These are phyloP conservation scores for Xenops minutus DNA, from an alignment of 2,797 vertebrate species.

Conservation along the genomic window DNA sequence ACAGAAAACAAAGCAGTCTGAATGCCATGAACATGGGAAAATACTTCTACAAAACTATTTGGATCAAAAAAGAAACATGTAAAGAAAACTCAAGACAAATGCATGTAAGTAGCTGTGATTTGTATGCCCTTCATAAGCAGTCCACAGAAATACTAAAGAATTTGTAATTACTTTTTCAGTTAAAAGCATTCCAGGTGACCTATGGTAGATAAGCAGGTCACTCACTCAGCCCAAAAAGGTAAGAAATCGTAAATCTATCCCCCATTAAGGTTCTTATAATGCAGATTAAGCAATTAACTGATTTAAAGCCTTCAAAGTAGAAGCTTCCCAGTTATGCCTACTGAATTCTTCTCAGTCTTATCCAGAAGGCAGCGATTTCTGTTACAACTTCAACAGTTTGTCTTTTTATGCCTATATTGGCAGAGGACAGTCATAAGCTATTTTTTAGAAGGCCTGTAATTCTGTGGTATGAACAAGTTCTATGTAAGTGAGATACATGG, in stretches of 20 bases:
- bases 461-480: background rate
- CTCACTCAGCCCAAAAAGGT: background rate
- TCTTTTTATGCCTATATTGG: background rate
- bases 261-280: background rate
- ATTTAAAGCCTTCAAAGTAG: background rate
- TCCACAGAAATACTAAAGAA: background rate
- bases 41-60: background rate
- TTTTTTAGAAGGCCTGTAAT: background rate
- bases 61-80: background rate
- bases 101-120: background rate
- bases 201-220: background rate
- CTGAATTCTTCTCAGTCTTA: background rate
- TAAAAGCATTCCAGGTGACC: background rate
- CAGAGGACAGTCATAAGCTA: background rate
- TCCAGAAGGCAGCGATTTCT: background rate
- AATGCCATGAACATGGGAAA: background rate
- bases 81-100: background rate
- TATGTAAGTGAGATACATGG: background rate
- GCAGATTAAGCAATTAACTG: background rate
- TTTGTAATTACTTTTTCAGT: background rate
- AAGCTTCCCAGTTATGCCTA: background rate
- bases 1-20: background rate
- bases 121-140: background rate
- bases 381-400: background rate
- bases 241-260: background rate